phyloP scores from a whole-genome alignment of 2,113 vertebrate genomes.

The Dicaeum eximium region DNA sequence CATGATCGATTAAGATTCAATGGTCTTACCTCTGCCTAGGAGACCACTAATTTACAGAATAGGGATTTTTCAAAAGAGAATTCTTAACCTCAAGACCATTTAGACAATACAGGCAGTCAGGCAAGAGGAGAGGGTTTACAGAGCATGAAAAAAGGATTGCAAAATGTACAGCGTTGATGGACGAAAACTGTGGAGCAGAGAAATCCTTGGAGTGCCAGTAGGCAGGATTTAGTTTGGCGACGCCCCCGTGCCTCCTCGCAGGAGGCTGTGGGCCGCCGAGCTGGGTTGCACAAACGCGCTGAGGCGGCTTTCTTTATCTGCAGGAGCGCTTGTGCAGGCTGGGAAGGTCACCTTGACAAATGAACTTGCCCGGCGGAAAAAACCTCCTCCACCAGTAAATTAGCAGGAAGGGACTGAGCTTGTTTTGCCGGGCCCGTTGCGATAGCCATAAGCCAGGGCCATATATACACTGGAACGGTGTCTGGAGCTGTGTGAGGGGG shows the following conservation, averaged over 20 bases:
- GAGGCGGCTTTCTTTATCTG: background rate
- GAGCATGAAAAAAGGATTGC: conserved; percentile 11
- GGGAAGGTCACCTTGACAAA: conserved; percentile 11
- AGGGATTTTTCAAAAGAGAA: conserved; percentile 7
- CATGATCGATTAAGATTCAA: background rate
- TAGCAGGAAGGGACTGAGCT: background rate
- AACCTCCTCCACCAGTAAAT: background rate
- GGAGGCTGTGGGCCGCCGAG: background rate
- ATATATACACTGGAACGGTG: background rate
- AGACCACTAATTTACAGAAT: background rate
- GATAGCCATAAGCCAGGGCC: background rate
- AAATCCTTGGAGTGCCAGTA: background rate
- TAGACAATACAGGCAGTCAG: conserved; percentile 8
- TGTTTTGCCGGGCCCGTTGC: background rate
- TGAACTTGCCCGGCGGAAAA: background rate
- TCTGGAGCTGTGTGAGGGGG: background rate
- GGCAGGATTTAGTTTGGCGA: background rate
- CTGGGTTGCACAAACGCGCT: background rate
- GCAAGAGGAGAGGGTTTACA: conserved; percentile 1
- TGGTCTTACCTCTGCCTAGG: background rate
- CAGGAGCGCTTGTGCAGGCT: rapidly evolving
- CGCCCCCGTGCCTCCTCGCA: background rate
- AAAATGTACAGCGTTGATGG: background rate
- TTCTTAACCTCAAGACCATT: background rate
- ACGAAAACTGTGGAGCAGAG: background rate